phyloP scores from a whole-genome alignment of 2,797 vertebrate species.

The Serranus cabrilla region DNA sequence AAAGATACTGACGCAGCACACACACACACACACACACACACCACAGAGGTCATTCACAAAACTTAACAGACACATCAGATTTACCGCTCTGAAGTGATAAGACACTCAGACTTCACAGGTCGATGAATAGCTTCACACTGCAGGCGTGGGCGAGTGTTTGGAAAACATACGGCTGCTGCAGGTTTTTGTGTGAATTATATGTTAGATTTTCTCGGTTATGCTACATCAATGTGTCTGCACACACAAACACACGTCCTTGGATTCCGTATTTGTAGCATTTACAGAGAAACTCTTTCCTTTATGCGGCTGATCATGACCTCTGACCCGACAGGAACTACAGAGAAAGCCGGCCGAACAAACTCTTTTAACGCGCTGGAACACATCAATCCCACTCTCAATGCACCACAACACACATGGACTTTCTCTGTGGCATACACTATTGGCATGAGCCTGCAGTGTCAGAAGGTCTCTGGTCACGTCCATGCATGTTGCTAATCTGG shows the following conservation, averaged over 20 bases:
- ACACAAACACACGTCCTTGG: slow-evolving; percentile 16
- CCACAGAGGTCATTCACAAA: slow-evolving; percentile 77
- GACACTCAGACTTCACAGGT: slow-evolving; percentile 73
- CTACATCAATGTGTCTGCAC: background rate
- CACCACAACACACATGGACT: slow-evolving; percentile 20
- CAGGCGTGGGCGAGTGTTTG: slow-evolving; percentile 40
- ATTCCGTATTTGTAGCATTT: slow-evolving; percentile 20
- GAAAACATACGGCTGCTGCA: slow-evolving; percentile 34
- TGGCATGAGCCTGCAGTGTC: slow-evolving; percentile 38
- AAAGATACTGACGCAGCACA: slow-evolving; percentile 76
- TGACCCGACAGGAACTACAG: slow-evolving; percentile 6
- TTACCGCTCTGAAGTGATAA: slow-evolving; percentile 82
- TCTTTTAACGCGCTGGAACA: slow-evolving; percentile 9
- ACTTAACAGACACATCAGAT: slow-evolving; percentile 84
- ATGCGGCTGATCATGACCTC: slow-evolving; percentile 20
- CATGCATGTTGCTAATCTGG: slow-evolving; percentile 77
- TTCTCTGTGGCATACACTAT: slow-evolving; percentile 30
- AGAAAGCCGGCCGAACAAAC: slow-evolving; percentile 2
- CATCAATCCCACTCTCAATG: slow-evolving; percentile 6
- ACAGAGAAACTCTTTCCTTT: slow-evolving; percentile 20
- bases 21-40: slow-evolving; percentile 45
- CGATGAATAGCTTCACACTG: slow-evolving; percentile 70
- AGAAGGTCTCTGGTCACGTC: slow-evolving; percentile 68
- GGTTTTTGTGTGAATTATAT: slow-evolving; percentile 7
- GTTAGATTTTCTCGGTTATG: slow-evolving; percentile 4